Evolutionary conservation across 2,888 invertebrate species (phyloP).

Genomic region (Drosophila algonquin): DNA sequence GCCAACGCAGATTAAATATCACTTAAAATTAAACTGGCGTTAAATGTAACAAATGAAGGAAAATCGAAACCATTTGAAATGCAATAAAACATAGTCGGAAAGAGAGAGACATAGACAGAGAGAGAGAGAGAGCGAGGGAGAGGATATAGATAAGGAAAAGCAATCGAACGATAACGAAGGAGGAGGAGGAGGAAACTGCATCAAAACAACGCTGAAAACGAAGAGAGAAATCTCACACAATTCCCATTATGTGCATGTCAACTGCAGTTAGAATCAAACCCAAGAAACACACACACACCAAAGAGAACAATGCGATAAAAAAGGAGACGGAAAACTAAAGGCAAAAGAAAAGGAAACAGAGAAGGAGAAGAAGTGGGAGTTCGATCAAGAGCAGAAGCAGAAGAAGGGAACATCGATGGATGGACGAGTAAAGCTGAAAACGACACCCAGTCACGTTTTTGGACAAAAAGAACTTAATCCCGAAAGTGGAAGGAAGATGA

Average conservation of each 20-base stretch:
- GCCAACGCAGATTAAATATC: conserved; percentile 74
- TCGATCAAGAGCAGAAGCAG: neutral
- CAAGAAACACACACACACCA: conserved; percentile 27
- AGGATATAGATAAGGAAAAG: conserved; percentile 59
- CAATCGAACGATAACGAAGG: conserved; percentile 69
- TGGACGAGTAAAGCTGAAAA: conserved; percentile 64
- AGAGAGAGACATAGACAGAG: neutral
- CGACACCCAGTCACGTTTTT: conserved; percentile 80
- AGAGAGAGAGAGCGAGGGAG: neutral
- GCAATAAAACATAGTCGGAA: conserved; percentile 70
- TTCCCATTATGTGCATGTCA: conserved; percentile 80
- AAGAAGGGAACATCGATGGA: neutral
- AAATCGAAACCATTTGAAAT: conserved; percentile 74
- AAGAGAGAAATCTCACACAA: conserved; percentile 76
- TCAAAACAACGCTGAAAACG: conserved; percentile 36
- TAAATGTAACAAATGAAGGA: conserved; percentile 78
- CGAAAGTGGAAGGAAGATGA: conserved; percentile 61
- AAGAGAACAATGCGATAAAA: conserved; percentile 67
- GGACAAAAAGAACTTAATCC: conserved; percentile 78
- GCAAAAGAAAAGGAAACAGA: conserved; percentile 4
- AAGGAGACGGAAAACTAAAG: conserved; percentile 28
- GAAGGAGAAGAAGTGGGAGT: neutral
- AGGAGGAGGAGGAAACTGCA: conserved; percentile 28
- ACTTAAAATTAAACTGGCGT: conserved; percentile 77
- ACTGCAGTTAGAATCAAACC: conserved; percentile 79